Percentiles rank a stretch among this genome's conserved stretches.
phyloP scores from a whole-genome alignment of 1,140 invertebrate genomes.

The Triops cancriformis region DNA sequence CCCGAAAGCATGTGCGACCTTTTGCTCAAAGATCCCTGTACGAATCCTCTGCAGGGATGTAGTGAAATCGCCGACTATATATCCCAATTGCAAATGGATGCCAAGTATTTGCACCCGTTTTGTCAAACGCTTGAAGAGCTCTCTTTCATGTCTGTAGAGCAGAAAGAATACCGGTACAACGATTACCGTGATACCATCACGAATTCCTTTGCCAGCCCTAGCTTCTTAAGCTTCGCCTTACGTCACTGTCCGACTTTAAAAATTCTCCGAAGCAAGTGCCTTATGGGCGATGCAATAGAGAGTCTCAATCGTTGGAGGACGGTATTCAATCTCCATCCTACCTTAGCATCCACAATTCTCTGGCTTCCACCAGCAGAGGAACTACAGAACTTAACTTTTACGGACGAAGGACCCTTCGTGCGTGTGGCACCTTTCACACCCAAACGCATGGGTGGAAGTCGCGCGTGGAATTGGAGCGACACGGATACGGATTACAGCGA shows the following conservation, averaged over 20 bases:
- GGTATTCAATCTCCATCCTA: neutral
- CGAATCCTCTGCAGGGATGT: neutral
- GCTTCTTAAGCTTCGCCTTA: neutral
- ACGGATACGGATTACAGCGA: neutral
- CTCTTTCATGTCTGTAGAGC: neutral
- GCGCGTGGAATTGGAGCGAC: neutral
- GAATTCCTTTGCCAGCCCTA: neutral
- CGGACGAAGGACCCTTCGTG: neutral
- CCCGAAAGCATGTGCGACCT: neutral
- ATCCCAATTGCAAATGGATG: neutral
- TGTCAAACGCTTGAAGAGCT: neutral
- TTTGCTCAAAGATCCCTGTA: neutral
- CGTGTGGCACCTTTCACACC: neutral
- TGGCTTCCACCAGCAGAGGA: neutral
- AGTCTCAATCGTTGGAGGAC: neutral
- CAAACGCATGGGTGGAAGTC: neutral
- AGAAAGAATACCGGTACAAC: neutral
- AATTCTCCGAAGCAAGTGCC: neutral
- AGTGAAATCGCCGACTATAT: neutral
- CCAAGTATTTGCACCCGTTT: neutral
- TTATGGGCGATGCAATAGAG: neutral
- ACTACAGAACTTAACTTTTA: neutral
- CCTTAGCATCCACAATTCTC: neutral
- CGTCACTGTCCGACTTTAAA: neutral
- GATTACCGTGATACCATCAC: neutral